A percentile compares a stretch with the other conserved stretches of the same genome.
phyloP scores from a whole-genome alignment of 2,797 vertebrate species.

The Steatocranus sp. region DNA sequence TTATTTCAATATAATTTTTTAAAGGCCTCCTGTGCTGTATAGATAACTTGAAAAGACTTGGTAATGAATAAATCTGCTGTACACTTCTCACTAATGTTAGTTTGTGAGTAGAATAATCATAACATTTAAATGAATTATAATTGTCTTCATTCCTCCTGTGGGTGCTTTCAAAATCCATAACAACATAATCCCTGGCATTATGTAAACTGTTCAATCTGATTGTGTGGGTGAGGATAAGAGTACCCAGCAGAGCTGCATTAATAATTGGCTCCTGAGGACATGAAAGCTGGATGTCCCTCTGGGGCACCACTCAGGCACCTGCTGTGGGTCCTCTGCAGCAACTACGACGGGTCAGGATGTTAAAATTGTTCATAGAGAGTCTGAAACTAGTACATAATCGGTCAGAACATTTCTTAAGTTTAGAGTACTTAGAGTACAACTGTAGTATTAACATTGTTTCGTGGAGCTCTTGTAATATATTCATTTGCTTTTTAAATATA shows the following conservation, averaged over 20 bases:
- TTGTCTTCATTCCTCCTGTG: not conserved
- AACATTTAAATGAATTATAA: not conserved
- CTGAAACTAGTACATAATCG: not conserved
- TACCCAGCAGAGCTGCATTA: not conserved
- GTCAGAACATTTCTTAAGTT: not conserved
- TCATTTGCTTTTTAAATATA: not conserved
- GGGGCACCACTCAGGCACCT: not conserved
- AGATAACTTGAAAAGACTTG: not conserved
- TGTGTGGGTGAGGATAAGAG: slow-evolving; percentile 9
- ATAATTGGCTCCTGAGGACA: slow-evolving; percentile 5
- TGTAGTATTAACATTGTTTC: not conserved
- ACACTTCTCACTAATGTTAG: not conserved
- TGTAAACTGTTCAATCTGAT: not conserved
- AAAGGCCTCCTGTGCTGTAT: not conserved
- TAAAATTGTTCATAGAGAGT: not conserved
- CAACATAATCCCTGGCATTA: not conserved
- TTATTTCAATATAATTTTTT: not conserved
- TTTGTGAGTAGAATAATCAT: not conserved
- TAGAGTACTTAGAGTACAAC: not conserved
- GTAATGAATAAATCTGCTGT: not conserved
- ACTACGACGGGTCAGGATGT: not conserved
- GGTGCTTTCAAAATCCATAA: not conserved
- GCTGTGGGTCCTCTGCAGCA: not conserved
- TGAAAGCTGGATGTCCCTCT: not conserved
- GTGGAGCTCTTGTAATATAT: not conserved